A percentile compares a stretch with the other conserved stretches of the same genome.
phyloP scores from a whole-genome alignment of 2,113 vertebrate genomes.

The Festucalex cinctus region DNA sequence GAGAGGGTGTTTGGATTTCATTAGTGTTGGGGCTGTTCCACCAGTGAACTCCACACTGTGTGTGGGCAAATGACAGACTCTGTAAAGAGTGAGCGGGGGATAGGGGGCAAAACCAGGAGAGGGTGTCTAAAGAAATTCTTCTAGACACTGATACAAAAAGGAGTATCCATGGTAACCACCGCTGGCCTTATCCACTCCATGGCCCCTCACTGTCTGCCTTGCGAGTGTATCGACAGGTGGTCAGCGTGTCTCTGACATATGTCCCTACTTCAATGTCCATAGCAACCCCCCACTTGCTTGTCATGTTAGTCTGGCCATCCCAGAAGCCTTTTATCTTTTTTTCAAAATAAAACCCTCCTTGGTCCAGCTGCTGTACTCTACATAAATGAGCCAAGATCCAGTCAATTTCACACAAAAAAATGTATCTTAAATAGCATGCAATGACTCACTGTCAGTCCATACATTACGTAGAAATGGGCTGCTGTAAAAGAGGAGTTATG shows the following conservation, averaged over 20 bases:
- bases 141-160: conserved; percentile 31
- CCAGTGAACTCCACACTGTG: conserved; percentile 37
- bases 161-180: conserved; percentile 54
- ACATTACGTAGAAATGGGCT: neutral
- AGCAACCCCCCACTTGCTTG: conserved; percentile 15
- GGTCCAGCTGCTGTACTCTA: neutral
- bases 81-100: conserved; percentile 10
- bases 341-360: neutral
- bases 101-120: neutral
- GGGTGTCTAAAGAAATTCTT: conserved; percentile 44
- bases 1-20: conserved; percentile 62
- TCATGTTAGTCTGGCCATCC: conserved; percentile 6
- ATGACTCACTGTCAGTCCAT: no score
- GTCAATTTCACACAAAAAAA: neutral
- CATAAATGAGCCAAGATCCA: neutral
- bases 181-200: conserved; percentile 45
- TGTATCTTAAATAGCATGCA: no score
- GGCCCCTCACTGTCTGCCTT: conserved; percentile 21
- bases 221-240: conserved; percentile 56
- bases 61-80: conserved; percentile 30
- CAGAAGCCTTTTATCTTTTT: neutral
- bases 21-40: conserved; percentile 63
- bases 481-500: neutral
- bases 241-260: conserved; percentile 22
- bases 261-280: conserved; percentile 34